Percentiles rank a stretch among this genome's conserved stretches.
Conservation (phyloP, 64 coral and sea anemone species). For the Actinia tenebrosa region DNA sequence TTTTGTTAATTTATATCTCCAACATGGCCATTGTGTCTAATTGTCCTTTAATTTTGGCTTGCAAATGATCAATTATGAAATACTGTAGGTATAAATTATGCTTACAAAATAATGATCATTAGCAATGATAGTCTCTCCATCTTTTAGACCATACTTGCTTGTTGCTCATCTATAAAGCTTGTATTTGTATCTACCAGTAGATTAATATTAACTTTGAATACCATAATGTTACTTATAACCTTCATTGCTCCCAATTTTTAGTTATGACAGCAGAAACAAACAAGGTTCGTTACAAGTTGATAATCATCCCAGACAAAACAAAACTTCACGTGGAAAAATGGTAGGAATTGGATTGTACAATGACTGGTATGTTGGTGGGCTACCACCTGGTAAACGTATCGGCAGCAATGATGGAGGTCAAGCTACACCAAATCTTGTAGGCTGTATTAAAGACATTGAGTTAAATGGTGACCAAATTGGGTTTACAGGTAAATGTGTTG, state of each 20-base stretch:
- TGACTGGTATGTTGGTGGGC: slow-evolving; percentile 65
- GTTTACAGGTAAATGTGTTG: slow-evolving; percentile 49
- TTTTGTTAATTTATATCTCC: too few species aligned
- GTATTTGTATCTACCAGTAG: too few species aligned
- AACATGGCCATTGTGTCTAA: too few species aligned
- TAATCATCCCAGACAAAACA: slow-evolving; percentile 30
- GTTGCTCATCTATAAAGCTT: too few species aligned
- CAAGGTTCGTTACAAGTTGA: slow-evolving; percentile 59
- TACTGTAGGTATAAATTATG: too few species aligned
- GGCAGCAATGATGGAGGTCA: slow-evolving; percentile 15
- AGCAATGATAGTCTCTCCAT: too few species aligned
- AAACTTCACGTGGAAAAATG: slow-evolving; percentile 32
- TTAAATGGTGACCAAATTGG: slow-evolving; percentile 57
- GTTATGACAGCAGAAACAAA: slow-evolving; percentile 51
- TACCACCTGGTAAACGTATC: slow-evolving; percentile 38
- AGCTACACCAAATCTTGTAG: slow-evolving; percentile 49
- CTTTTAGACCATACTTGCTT: too few species aligned
- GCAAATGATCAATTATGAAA: too few species aligned
- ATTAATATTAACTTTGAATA: too few species aligned
- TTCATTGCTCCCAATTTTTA: background rate
- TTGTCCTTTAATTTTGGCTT: too few species aligned
- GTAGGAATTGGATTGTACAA: slow-evolving; percentile 60
- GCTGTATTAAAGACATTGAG: slow-evolving; percentile 73
- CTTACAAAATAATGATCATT: too few species aligned
- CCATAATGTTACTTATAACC: background rate